These are phyloP conservation scores for Mionectes olivaceus DNA, from an alignment of 2,797 vertebrate genomes.

Conservation along the genomic window DNA sequence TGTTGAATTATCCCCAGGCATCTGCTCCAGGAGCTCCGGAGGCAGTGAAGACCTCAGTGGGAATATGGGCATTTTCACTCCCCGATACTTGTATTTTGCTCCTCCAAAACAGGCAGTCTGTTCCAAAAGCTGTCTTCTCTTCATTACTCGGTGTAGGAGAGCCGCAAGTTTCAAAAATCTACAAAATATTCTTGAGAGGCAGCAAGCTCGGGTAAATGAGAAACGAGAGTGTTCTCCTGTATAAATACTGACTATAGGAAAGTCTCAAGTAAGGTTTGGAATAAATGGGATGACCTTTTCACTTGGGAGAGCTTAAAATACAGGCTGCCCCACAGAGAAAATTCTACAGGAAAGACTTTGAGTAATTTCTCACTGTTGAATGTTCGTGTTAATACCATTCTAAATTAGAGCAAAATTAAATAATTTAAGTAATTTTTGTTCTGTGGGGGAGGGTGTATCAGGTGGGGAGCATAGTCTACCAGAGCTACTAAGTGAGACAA, in stretches of 20 bases:
- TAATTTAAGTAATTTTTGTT: not conserved
- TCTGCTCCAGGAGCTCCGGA: not conserved
- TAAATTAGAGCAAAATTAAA: slow-evolving; percentile 8
- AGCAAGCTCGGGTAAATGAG: not conserved
- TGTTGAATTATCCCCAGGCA: not conserved
- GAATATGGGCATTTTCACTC: not conserved
- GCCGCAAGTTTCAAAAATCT: not conserved
- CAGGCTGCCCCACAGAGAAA: not conserved
- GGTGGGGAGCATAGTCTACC: not conserved
- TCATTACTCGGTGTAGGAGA: not conserved
- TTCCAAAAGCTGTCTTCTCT: not conserved
- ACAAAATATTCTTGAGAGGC: not conserved
- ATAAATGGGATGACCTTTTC: slow-evolving; percentile 24
- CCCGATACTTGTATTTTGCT: not conserved
- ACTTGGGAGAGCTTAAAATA: slow-evolving; percentile 12
- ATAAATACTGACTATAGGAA: slow-evolving; percentile 8
- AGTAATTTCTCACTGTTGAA: not conserved
- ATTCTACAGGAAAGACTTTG: not conserved
- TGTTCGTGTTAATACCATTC: not conserved
- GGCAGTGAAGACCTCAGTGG: not conserved
- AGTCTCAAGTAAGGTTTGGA: not conserved
- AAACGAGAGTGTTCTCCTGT: not conserved
- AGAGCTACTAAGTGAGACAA: not conserved
- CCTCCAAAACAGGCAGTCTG: not conserved
- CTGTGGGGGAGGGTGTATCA: not conserved